A percentile compares a stretch with the other conserved stretches of the same genome.
Evolutionary conservation across 2,113 vertebrate species (phyloP).

Genomic region (Leiothrix lutea): DNA sequence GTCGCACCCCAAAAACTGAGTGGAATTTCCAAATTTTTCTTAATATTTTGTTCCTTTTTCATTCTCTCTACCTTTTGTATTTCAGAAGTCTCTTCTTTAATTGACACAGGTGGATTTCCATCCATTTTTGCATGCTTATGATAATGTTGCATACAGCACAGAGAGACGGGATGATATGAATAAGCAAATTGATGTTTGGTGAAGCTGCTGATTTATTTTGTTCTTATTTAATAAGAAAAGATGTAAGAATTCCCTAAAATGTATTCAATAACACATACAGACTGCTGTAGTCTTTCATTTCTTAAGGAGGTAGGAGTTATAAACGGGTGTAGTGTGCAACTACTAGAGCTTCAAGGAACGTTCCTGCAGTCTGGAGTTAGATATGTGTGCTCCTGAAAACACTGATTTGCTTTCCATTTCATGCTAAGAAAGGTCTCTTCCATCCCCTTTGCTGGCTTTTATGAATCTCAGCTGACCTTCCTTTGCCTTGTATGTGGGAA

Average conservation of each 20-base stretch:
- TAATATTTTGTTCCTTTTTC: neutral
- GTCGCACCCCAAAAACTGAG: neutral
- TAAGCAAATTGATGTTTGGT: neutral
- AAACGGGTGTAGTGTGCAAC: neutral
- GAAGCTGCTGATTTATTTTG: neutral
- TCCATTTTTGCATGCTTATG: neutral
- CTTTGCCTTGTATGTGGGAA: neutral
- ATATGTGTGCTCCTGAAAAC: neutral
- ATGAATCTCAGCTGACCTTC: neutral
- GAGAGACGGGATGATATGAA: neutral
- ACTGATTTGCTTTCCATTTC: neutral
- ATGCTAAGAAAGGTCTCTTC: neutral
- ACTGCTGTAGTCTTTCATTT: neutral
- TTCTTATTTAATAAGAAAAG: neutral
- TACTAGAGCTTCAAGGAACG: neutral
- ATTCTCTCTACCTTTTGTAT: neutral
- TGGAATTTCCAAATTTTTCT: conserved; percentile 5
- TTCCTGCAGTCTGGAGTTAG: neutral
- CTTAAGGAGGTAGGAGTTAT: neutral
- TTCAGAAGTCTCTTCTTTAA: neutral
- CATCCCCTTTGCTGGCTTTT: neutral
- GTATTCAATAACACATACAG: neutral
- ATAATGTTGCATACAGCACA: neutral
- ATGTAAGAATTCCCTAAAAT: neutral
- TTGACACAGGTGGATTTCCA: neutral